Conservation (phyloP, 2,888 invertebrate species). For the Minunthozetes semirufus region DNA sequence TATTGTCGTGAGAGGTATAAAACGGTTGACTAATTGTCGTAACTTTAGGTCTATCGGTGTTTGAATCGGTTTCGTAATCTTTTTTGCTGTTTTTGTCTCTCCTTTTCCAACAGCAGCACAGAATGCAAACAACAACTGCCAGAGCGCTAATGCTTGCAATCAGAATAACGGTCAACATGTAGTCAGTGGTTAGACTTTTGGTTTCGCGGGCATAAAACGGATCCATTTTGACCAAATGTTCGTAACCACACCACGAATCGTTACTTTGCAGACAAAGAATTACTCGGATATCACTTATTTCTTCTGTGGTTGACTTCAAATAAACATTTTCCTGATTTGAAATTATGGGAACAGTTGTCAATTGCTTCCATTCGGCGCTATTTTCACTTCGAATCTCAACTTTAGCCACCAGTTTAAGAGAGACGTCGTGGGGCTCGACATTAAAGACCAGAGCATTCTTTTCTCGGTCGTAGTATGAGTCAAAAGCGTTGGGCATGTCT, state of each 20-base stretch:
- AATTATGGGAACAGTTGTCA: slow-evolving; percentile 40
- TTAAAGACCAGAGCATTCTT: slow-evolving; percentile 41
- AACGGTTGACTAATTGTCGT: slow-evolving; percentile 38
- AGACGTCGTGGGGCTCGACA: slow-evolving; percentile 39
- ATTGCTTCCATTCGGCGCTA: slow-evolving; percentile 40
- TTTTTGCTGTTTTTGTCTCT: slow-evolving; percentile 55
- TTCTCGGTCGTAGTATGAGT: slow-evolving; percentile 42
- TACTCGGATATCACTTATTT: slow-evolving; percentile 57
- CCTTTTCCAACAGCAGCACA: slow-evolving; percentile 59
- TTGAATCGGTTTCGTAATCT: slow-evolving; percentile 75
- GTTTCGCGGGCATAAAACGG: slow-evolving; percentile 25
- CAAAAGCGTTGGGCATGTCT: slow-evolving; percentile 43
- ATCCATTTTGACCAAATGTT: slow-evolving; percentile 41
- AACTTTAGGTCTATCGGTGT: slow-evolving; percentile 39
- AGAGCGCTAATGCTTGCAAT: slow-evolving; percentile 54
- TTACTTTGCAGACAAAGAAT: slow-evolving; percentile 73
- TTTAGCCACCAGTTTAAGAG: slow-evolving; percentile 42
- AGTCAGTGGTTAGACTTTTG: slow-evolving; percentile 38
- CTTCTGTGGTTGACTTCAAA: slow-evolving; percentile 37
- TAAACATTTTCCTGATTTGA: slow-evolving; percentile 40
- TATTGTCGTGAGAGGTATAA: slow-evolving; percentile 38
- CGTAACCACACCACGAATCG: slow-evolving; percentile 53
- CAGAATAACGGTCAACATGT: slow-evolving; percentile 52
- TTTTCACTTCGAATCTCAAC: slow-evolving; percentile 42
- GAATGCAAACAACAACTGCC: slow-evolving; percentile 44